Percentiles rank a stretch among this genome's conserved stretches.
Conservation (phyloP, 2,113 vertebrate species). For the Lycocorax pyrrhopterus region DNA sequence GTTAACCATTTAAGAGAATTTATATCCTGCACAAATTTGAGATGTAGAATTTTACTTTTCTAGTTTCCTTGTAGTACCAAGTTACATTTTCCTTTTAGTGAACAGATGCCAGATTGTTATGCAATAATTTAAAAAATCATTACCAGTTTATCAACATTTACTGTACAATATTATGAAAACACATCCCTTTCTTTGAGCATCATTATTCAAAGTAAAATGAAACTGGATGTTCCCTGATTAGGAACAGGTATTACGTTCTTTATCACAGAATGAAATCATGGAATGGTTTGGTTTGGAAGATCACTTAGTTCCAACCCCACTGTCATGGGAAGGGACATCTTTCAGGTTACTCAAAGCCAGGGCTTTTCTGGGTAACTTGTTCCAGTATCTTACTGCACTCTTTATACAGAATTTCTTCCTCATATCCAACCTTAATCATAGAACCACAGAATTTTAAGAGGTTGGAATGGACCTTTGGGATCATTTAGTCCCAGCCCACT, state of each 20-base stretch:
- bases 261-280: background rate
- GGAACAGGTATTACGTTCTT: background rate
- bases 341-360: background rate
- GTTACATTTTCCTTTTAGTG: background rate
- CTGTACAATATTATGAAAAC: background rate
- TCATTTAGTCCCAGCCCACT: rapidly evolving
- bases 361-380: background rate
- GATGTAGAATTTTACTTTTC: background rate
- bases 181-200: background rate
- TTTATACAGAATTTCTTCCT: background rate
- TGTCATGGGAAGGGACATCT: background rate
- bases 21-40: background rate
- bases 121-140: background rate
- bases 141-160: background rate
- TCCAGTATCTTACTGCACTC: background rate
- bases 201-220: background rate
- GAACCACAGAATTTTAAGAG: background rate
- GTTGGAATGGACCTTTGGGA: background rate
- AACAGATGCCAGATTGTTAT: background rate
- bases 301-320: background rate
- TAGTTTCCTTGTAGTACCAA: background rate
- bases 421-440: background rate
- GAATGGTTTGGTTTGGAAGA: background rate
- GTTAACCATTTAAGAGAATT: background rate
- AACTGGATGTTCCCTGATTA: background rate